Conservation (phyloP, 1,140 invertebrate genomes). For the Formica exsecta region DNA sequence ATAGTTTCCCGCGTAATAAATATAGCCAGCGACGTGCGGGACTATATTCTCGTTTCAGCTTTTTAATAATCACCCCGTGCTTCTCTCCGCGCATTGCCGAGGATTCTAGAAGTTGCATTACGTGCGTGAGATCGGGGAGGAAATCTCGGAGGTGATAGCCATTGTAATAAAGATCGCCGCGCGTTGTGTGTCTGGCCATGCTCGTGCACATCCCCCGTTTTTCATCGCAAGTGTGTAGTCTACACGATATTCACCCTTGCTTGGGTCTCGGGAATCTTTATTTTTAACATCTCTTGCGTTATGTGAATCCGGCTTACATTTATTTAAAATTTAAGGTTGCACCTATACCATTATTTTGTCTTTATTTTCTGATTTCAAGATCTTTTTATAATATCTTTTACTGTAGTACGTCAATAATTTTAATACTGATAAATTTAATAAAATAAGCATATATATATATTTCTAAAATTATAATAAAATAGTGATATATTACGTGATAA, state of each 20-base stretch:
- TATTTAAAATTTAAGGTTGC: slow-evolving; percentile 17
- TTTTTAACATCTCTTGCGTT: slow-evolving; percentile 26
- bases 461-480: background rate
- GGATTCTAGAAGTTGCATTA: slow-evolving; percentile 41
- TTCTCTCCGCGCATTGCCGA: background rate
- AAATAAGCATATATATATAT: background rate
- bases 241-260: slow-evolving; percentile 42
- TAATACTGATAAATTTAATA: background rate
- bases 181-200: slow-evolving; percentile 21
- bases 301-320: slow-evolving; percentile 22
- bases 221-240: slow-evolving; percentile 42
- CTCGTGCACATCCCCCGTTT: slow-evolving; percentile 47
- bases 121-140: slow-evolving; percentile 54
- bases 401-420: slow-evolving; percentile 2
- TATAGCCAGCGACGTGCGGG: slow-evolving; percentile 28
- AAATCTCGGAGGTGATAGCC: slow-evolving; percentile 48
- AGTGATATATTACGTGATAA: background rate
- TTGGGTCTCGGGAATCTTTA: slow-evolving; percentile 19
- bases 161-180: slow-evolving; percentile 59
- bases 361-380: slow-evolving; percentile 20
- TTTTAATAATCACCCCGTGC: slow-evolving; percentile 35
- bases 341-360: background rate
- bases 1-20: slow-evolving; percentile 49
- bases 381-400: background rate
- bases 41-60: slow-evolving; percentile 42